Evolutionary conservation across 2,888 invertebrate species (phyloP), one percentile per base, ranked within the genome.

Genomic region (Blastobasis adustella): DNA sequence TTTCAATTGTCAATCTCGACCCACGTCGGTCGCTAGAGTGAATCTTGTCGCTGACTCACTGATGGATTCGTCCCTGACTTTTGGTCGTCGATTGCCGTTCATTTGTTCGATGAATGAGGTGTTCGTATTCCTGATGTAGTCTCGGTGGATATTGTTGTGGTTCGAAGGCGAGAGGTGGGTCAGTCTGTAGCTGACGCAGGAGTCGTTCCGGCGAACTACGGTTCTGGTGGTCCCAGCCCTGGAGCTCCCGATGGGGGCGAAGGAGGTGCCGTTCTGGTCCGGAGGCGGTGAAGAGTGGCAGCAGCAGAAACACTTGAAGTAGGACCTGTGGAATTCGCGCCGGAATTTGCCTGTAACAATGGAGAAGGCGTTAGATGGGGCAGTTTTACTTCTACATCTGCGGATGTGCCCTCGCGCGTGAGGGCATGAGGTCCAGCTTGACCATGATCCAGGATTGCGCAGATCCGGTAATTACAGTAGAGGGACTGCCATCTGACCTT

Each of bases 311-410:
- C 92, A 92, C 66, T 91, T 91, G 74, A 91, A 92, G 76, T 93
- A 91, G 1, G 93, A 92, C 59, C 92, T 90, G 61, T 91, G 91
- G 74, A 93, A 93, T 70, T 93, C 93, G 58, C 92, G 90, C 6
- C 93, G 91, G 74, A 93, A 93, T 85, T 93, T 93, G 54, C 93
- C 94, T 93, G 90, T 6, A 90, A 90, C 83, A 85, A 79, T 62
- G 37, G 57, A 66, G 23, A 23, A 23, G 23, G 23, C 23, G 23
- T 23, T 23, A 23, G 23, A 3, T 23, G 23, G 3, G 3, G 23
- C 23, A 23, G 23, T 23, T 23, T 23, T 3, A 23, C 3, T 23
- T 23, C 23, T 23, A 23, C 23, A 3, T 23, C 23, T 23, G 23
- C 1, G 23, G 23, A 2, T 23, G 23, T 23, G 23, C 23, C 2